A percentile compares a stretch with the other conserved stretches of the same genome.
Conservation (phyloP, 2,113 vertebrate genomes). For the Phalacrocorax brasilianus region DNA sequence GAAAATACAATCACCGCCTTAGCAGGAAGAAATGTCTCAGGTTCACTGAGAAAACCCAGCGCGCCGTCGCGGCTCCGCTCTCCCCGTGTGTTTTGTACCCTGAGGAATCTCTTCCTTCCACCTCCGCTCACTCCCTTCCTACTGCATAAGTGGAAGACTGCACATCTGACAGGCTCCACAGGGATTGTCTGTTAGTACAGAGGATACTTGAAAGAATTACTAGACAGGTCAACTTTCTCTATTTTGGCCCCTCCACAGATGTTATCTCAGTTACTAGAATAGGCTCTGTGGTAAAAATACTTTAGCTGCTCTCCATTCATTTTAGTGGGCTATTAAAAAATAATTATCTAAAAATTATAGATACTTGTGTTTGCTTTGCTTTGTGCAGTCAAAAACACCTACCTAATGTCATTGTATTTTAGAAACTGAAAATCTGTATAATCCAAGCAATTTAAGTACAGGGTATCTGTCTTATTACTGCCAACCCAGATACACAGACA, state of each 20-base stretch:
- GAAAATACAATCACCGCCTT: background rate
- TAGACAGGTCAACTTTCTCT: background rate
- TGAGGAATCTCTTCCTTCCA: background rate
- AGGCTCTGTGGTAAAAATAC: background rate
- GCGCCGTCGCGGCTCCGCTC: background rate
- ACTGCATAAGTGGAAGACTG: background rate
- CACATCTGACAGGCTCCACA: background rate
- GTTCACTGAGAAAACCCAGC: background rate
- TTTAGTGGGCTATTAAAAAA: slow-evolving; percentile 4
- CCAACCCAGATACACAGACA: background rate
- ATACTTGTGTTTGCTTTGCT: background rate
- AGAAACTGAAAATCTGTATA: background rate
- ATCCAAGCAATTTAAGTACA: background rate
- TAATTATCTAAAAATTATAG: background rate
- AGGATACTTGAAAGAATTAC: background rate
- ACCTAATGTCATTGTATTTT: background rate
- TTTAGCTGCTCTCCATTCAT: background rate
- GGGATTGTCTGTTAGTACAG: background rate
- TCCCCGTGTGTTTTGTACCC: background rate
- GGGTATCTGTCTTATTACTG: background rate
- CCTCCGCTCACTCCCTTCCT: background rate
- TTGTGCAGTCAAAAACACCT: background rate
- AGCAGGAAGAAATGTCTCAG: background rate
- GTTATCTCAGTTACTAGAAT: background rate
- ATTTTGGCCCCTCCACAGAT: slow-evolving; percentile 1